A percentile compares a stretch with the other conserved stretches of the same genome.
These are phyloP conservation scores for Orthonyx spaldingii DNA, from an alignment of 2,113 vertebrate genomes.

Conservation along the genomic window DNA sequence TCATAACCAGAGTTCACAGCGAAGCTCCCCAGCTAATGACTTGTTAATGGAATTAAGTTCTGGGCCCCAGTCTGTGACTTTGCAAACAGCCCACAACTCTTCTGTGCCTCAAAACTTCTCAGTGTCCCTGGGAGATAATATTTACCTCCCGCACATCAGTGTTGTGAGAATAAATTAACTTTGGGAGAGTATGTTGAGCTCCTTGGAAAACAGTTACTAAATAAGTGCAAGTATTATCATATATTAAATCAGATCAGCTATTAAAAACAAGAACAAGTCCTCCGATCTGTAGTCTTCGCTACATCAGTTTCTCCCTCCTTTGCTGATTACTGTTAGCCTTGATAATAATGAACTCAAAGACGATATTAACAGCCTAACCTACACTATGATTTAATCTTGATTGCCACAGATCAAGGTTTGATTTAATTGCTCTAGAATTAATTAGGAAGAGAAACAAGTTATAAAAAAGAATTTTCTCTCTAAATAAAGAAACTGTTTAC, in stretches of 20 bases:
- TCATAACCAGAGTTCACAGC: rapidly evolving
- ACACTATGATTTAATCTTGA: constrained; percentile 60
- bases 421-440: constrained; percentile 71
- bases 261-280: constrained; percentile 59
- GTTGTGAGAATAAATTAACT: constrained; percentile 61
- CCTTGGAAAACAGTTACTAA: constrained; percentile 55
- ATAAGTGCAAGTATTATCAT: constrained; percentile 66
- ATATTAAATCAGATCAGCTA: constrained; percentile 65
- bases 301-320: constrained; percentile 57
- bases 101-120: not conserved
- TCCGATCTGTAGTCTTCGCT: constrained; percentile 42
- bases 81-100: not conserved
- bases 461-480: constrained; percentile 63
- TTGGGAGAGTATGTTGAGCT: constrained; percentile 42
- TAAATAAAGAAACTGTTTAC: constrained; percentile 66
- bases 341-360: constrained; percentile 66
- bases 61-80: not conserved
- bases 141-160: constrained; percentile 48
- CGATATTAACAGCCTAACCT: constrained; percentile 57
- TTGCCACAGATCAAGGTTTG: constrained; percentile 63
- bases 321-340: constrained; percentile 67
- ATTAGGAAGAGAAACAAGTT: constrained; percentile 70
- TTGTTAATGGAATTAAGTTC: constrained; percentile 23
- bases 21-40: not conserved
- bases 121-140: constrained; percentile 34